Conservation (phyloP, 2,888 invertebrate species). For the Spicauda simplicius region DNA sequence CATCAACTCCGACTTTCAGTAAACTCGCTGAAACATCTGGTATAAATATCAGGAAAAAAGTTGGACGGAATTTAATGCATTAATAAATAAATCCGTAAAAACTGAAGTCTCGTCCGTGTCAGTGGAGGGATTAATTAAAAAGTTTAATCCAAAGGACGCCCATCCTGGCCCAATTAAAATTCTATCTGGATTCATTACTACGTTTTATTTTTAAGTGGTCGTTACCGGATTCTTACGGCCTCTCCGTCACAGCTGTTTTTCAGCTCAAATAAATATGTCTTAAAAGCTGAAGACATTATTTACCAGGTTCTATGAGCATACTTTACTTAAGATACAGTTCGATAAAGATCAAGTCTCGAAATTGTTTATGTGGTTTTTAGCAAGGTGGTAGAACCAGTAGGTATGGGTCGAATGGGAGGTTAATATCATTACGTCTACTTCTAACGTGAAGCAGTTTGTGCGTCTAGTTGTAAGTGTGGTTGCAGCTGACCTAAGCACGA, state of each 20-base stretch:
- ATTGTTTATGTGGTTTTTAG: too few relatives aligned
- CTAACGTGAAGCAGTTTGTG: too few relatives aligned
- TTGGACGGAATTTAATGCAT: slow-evolving; percentile 49
- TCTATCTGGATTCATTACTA: slow-evolving; percentile 73
- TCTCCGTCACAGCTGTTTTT: slow-evolving; percentile 33
- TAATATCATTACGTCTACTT: too few relatives aligned
- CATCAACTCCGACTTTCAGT: not conserved
- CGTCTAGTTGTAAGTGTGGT: too few relatives aligned
- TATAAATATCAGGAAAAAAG: slow-evolving; percentile 43
- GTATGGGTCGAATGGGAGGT: too few relatives aligned
- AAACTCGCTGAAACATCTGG: slow-evolving; percentile 14
- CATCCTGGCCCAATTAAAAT: slow-evolving; percentile 72
- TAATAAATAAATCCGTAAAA: slow-evolving; percentile 61
- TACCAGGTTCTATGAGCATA: not conserved
- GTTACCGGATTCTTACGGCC: slow-evolving; percentile 53
- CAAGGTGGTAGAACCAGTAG: too few relatives aligned
- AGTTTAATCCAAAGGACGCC: slow-evolving; percentile 61
- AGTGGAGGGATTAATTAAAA: slow-evolving; percentile 76
- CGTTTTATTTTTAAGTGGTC: slow-evolving; percentile 72
- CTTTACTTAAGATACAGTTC: too few relatives aligned
- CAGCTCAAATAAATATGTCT: slow-evolving; percentile 7
- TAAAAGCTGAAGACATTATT: slow-evolving; percentile 8
- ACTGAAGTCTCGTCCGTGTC: slow-evolving; percentile 60
- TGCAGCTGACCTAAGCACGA: too few relatives aligned
- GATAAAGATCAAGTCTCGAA: too few relatives aligned